Evolutionary conservation across 2,888 invertebrate genomes (phyloP).

Genomic region (Epistrophe grossulariae): DNA sequence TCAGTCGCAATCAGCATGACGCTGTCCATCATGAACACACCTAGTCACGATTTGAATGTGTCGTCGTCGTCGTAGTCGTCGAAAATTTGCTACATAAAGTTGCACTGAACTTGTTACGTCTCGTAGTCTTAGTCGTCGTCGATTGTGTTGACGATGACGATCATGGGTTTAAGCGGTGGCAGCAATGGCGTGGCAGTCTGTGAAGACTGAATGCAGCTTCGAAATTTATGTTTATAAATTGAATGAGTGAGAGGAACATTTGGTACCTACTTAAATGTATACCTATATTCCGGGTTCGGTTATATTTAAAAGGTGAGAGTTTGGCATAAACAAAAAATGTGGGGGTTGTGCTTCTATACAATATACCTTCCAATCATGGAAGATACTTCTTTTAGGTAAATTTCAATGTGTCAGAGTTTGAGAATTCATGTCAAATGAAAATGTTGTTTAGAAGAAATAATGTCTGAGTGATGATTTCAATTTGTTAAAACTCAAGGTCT

Average conservation of each 20-base stretch:
- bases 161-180: neutral
- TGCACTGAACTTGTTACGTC: conserved; percentile 69
- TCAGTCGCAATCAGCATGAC: conserved; percentile 61
- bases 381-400: neutral
- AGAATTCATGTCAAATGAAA: neutral
- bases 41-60: conserved; percentile 75
- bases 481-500: neutral
- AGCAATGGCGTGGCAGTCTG: neutral
- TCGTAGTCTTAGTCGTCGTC: conserved; percentile 15
- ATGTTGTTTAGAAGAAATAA: neutral
- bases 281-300: neutral
- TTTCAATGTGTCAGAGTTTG: neutral
- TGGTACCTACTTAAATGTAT: neutral
- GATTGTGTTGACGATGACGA: conserved; percentile 30
- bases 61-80: conserved; percentile 2
- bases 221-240: neutral
- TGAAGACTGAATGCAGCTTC: neutral
- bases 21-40: conserved; percentile 76
- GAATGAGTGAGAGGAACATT: conserved; percentile 27
- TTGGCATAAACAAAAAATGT: neutral
- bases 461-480: neutral
- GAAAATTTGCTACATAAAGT: conserved; percentile 25
- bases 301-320: neutral
- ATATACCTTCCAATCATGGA: neutral
- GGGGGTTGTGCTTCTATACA: neutral